Percentiles rank a stretch among this genome's conserved stretches.
Evolutionary conservation across 2,888 invertebrate species (phyloP).

Genomic region (Athalia cordata): DNA sequence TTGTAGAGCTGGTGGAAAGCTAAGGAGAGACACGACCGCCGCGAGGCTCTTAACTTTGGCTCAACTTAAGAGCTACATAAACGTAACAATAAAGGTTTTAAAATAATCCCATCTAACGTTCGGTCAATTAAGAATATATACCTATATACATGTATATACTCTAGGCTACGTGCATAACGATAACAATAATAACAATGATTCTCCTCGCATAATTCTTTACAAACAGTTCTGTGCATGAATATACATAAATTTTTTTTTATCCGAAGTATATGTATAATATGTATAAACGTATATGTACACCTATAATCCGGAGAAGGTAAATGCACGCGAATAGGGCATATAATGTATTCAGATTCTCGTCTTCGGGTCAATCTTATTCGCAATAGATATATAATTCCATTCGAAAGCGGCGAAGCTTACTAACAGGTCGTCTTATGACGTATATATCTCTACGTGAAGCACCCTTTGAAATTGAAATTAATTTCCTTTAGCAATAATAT

Average conservation of each 20-base stretch:
- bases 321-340: no score
- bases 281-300: not conserved
- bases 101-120: slow-evolving; percentile 36
- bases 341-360: not conserved
- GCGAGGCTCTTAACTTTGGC: slow-evolving; percentile 29
- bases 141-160: no score
- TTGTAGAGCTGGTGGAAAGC: no score
- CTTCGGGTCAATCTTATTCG: slow-evolving; percentile 64
- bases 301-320: no score
- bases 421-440: slow-evolving; percentile 51
- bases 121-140: slow-evolving; percentile 38
- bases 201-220: slow-evolving; percentile 5
- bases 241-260: not conserved
- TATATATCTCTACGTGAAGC: not conserved
- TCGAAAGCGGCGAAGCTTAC: slow-evolving; percentile 65
- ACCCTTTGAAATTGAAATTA: slow-evolving; percentile 69
- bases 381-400: slow-evolving; percentile 51
- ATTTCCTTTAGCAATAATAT: slow-evolving; percentile 58
- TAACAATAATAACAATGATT: not conserved
- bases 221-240: not conserved
- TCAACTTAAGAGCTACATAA: slow-evolving; percentile 40
- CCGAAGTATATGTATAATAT: not conserved
- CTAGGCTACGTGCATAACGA: not conserved
- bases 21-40: not conserved
- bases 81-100: slow-evolving; percentile 44